These are phyloP conservation scores for Shinisaurus crocodilurus DNA, from an alignment of 2,113 vertebrate species.

Conservation along the genomic window DNA sequence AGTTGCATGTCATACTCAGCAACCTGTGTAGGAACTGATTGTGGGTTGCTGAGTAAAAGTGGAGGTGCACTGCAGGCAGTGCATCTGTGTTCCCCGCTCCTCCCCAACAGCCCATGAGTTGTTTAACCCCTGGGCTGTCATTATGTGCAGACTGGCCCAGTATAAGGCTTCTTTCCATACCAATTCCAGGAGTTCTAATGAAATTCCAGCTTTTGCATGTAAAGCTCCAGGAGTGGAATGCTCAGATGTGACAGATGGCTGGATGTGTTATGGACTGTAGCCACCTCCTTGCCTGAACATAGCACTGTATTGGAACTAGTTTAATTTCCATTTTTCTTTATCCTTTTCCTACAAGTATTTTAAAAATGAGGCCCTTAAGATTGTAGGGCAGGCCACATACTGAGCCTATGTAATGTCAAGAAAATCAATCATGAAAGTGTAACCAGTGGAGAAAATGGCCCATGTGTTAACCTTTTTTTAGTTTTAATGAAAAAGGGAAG, in stretches of 20 bases:
- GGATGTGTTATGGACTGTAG: background rate
- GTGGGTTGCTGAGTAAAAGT: too few species aligned
- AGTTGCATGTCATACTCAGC: too few species aligned
- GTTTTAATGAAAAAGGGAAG: background rate
- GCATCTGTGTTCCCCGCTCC: too few species aligned
- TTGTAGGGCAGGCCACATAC: background rate
- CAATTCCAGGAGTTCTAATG: background rate
- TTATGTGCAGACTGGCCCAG: too few species aligned
- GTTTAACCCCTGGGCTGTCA: too few species aligned
- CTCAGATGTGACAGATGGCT: background rate
- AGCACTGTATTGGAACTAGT: background rate
- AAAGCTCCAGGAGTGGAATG: background rate
- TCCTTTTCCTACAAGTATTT: background rate
- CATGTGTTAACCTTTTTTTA: constrained; percentile 14
- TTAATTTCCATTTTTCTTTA: background rate
- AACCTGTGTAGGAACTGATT: too few species aligned
- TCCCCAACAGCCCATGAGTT: too few species aligned
- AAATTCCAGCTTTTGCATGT: background rate
- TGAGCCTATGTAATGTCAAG: constrained; percentile 5
- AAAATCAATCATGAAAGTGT: constrained; percentile 12
- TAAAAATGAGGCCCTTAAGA: background rate
- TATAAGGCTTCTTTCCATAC: too few species aligned
- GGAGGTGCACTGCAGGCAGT: too few species aligned
- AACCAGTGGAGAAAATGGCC: background rate
- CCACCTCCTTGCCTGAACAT: background rate